phyloP scores from a whole-genome alignment of 2,888 invertebrate genomes.

The Latrodectus elegans region DNA sequence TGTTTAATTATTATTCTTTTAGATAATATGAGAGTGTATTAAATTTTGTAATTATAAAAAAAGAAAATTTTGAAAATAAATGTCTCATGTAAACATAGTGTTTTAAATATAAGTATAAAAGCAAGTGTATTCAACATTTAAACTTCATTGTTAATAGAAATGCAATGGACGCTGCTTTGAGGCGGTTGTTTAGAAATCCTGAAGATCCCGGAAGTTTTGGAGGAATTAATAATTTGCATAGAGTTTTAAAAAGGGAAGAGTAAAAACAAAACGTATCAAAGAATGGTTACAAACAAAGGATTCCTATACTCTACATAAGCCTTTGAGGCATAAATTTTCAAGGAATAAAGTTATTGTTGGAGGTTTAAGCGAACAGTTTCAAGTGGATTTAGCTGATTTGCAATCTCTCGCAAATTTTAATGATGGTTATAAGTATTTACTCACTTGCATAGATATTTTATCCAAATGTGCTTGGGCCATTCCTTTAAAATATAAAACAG shows the following conservation, averaged over 20 bases:
- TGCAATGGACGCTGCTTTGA: too few species aligned
- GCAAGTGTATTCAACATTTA: too few species aligned
- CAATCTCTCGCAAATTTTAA: constrained; percentile 8
- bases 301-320: too few species aligned
- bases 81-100: neutral
- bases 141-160: too few species aligned
- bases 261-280: too few species aligned
- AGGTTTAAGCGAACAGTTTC: constrained; percentile 71
- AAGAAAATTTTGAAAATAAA: too few species aligned
- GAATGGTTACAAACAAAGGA: constrained; percentile 47
- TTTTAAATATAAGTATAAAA: neutral
- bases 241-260: constrained; percentile 27
- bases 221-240: constrained; percentile 9
- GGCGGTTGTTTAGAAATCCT: constrained; percentile 12
- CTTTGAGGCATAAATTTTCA: constrained; percentile 30
- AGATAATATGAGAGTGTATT: too few species aligned
- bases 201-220: constrained; percentile 29
- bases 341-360: constrained; percentile 68
- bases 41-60: too few species aligned
- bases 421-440: too few species aligned
- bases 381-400: constrained; percentile 71
- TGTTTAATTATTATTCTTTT: too few species aligned
- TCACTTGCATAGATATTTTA: too few species aligned
- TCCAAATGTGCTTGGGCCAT: constrained; percentile 71
- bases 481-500: constrained; percentile 71